Evolutionary conservation across 2,797 vertebrate genomes (phyloP).

Genomic region (Hybognathus amarus): DNA sequence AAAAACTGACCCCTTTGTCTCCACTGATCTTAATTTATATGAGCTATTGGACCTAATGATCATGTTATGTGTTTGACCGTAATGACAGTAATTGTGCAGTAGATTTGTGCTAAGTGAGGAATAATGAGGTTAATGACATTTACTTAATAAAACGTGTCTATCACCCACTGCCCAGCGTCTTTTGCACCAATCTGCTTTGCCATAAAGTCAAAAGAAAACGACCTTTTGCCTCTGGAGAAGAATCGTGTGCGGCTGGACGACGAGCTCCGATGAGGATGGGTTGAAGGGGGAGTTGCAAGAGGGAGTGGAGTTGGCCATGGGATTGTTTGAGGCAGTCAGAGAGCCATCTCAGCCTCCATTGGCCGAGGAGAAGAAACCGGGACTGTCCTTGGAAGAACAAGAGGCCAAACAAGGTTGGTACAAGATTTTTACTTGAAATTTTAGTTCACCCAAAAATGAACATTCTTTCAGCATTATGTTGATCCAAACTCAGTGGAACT

Average conservation of each 20-base stretch:
- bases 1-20: not conserved
- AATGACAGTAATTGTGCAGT: conserved; percentile 29
- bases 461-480: not conserved
- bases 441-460: not conserved
- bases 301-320: conserved; percentile 67
- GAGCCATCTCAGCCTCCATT: conserved; percentile 64
- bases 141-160: conserved; percentile 36
- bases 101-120: conserved; percentile 24
- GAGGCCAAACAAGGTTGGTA: conserved; percentile 99
- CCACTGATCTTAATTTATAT: conserved; percentile 15
- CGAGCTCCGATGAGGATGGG: conserved; percentile 92
- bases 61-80: conserved; percentile 36
- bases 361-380: conserved; percentile 88
- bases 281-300: conserved; percentile 84
- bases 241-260: conserved; percentile 94
- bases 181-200: conserved; percentile 99
- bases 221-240: conserved; percentile 95
- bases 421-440: not conserved
- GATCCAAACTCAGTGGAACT: not conserved
- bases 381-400: conserved; percentile 89
- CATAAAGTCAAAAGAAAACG: conserved; percentile 95
- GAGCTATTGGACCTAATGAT: conserved; percentile 31
- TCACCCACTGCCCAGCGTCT: conserved; percentile 76
- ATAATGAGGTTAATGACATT: conserved; percentile 38
- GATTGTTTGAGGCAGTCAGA: conserved; percentile 63